Percentiles rank a stretch among this genome's conserved stretches.
Evolutionary conservation across 2,113 vertebrate species (phyloP).

Genomic region (Propithecus coquereli): DNA sequence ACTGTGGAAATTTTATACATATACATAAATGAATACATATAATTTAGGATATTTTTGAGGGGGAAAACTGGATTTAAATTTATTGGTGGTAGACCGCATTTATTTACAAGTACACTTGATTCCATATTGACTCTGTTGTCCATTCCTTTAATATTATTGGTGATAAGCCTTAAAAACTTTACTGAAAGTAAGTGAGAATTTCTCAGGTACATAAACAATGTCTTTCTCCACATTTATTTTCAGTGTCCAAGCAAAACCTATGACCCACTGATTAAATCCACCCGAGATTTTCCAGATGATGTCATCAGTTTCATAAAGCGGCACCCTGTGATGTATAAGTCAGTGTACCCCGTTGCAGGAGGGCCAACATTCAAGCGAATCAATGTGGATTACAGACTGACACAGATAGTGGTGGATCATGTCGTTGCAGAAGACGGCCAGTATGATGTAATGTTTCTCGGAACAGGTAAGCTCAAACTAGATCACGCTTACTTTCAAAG

Average conservation of each 20-base stretch:
- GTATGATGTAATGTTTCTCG: conserved; percentile 97
- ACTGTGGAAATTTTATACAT: neutral
- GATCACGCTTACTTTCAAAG: neutral
- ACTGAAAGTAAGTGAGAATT: neutral
- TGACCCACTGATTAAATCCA: conserved; percentile 93
- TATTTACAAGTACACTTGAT: neutral
- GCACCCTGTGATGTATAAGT: conserved; percentile 93
- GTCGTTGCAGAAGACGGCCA: conserved; percentile 95
- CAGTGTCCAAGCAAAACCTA: conserved; percentile 98
- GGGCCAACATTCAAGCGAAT: conserved; percentile 91
- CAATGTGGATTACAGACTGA: conserved; percentile 93
- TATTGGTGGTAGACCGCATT: neutral
- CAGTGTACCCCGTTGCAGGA: conserved; percentile 87
- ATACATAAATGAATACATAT: neutral
- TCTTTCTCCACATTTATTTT: neutral
- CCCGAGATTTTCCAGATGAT: conserved; percentile 96
- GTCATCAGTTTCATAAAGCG: conserved; percentile 94
- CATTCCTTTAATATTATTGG: neutral
- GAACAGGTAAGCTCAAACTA: conserved; percentile 87
- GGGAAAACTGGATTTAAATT: neutral
- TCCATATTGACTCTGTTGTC: neutral
- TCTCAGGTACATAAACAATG: neutral
- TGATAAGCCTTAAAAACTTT: neutral
- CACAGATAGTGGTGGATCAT: conserved; percentile 94
- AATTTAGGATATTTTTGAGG: neutral